Base-by-base conservation (phyloP, 1,140 invertebrate genomes). In the Augochlora pura region DNA sequence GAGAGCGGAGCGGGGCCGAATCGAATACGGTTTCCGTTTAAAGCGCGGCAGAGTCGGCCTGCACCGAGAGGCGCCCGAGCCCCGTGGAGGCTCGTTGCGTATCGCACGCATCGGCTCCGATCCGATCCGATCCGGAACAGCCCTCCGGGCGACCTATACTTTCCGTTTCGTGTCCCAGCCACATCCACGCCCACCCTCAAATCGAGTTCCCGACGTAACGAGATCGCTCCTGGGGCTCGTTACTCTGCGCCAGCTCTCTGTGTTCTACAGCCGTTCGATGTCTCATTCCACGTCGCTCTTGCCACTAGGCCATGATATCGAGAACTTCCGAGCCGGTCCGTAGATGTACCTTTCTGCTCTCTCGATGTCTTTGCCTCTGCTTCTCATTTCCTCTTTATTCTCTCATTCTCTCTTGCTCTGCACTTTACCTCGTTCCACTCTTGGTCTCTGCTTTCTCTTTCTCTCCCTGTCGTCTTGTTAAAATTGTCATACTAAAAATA, bases 141-240 rank as follows among this genome's bases (percentile, higher is more conserved):
- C n/a, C 23, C 73, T 57, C 23, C 49, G 5, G 46, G 46, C 62
- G 49, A 57, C 9, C 14, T 54, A 38, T 71, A 59, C 74, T 60
- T 62, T 69, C 74, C 54, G 39, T 60, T 59, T 59, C 65, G 39
- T 10, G 25, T 27, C 5, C 2, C 23, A n/a, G 5, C 49, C 16
- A 52, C 49, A 2, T 10, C 42, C 42, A 14, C 42, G 10, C 25
- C 25, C 32, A 38, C 39, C 16, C 67, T 77, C 39, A 27, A 63
- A 77, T 67, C 75, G 57, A 63, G 57, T 77, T 69, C 25, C 18
- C 23, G 27, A 23, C 42, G 75, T 70, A 77, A 77, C 75, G 59
- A 77, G 75, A 77, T 71, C 57, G 75, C 67, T 77, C 67, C 46
- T n/a, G 75, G 69, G 76, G 46, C 69, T 78, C 76, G 76, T 78